phyloP scores from a whole-genome alignment of 2,113 vertebrate genomes.

The Melanocharis versteri region DNA sequence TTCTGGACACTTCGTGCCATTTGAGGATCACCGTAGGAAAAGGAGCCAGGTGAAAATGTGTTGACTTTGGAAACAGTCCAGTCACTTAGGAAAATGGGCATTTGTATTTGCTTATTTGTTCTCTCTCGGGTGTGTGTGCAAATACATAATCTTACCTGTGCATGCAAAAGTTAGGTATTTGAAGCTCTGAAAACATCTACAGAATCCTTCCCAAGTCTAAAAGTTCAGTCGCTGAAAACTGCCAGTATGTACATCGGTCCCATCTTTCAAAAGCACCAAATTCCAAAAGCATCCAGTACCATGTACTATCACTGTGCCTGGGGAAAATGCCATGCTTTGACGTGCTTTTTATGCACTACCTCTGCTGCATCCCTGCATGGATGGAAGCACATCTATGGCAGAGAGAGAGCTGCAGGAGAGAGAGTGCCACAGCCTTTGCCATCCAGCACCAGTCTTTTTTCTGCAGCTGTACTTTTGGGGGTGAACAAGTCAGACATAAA shows the following conservation, averaged over 20 bases:
- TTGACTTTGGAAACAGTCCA: background rate
- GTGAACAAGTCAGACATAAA: background rate
- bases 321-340: background rate
- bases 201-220: background rate
- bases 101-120: background rate
- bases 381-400: background rate
- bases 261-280: background rate
- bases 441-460: background rate
- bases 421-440: background rate
- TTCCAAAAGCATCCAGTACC: background rate
- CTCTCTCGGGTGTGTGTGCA: background rate
- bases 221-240: background rate
- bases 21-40: background rate
- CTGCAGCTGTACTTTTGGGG: background rate
- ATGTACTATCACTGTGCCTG: background rate
- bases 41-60: accelerated
- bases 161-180: background rate
- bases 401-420: background rate
- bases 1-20: background rate
- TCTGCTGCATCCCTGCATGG: background rate
- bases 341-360: background rate
- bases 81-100: background rate
- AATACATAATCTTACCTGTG: background rate
- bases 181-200: background rate
- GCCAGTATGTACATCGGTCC: background rate